Base-by-base conservation (phyloP, 2,113 vertebrate species). In the Chitala chitala region DNA sequence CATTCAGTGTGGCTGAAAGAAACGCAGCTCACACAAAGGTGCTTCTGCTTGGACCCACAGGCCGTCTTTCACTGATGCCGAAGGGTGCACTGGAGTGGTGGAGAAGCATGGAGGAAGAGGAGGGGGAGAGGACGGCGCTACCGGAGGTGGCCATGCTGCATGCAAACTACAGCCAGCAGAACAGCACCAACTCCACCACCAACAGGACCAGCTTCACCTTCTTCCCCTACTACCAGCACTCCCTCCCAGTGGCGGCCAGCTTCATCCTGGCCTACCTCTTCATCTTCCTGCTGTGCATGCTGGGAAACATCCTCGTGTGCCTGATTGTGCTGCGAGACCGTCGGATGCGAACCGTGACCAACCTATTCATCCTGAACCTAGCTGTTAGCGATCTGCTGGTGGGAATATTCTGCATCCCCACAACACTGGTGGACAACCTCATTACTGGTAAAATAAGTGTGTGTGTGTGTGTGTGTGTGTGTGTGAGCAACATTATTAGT, bases 361-460 rank as follows among this genome's bases (percentile, higher is more conserved):
- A 93, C 82, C 83, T 92, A 53, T 93, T 93, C 77, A 93, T 93
- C 78, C 82, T 93, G 51, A 93, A 93, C 77, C 82, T 93, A 81
- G 92, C 92, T 0, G 78, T 93, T 73, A 93, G 91, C 46, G 92
- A 93, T 80, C 84, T 93, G 3, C 85, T 93, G 68, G 92, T 93
- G 79, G 92, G 92, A 7, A 89, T 93, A 71, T 93, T 93, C 81
- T 93, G 92, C 69, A 88, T 93, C 76, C 92, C 92, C 3, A 92
- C 89, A 9, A 93, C 92, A 0, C 83, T 93, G 59, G 85, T 93
- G 78, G 92, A 93, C 82, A 92, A 91, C 77, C 89, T 93, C 44
- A 90, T 93, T 59, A 92, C 91, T 86, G 92, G 92, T 93, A 82
- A 74, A 48, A n/a, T n/a, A n/a, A n/a, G n/a, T n/a, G n/a, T 13